Evolutionary conservation across 2,797 vertebrate genomes (phyloP), one percentile per base, ranked within the genome.

Genomic region (Pipistrellus pygmaeus): DNA sequence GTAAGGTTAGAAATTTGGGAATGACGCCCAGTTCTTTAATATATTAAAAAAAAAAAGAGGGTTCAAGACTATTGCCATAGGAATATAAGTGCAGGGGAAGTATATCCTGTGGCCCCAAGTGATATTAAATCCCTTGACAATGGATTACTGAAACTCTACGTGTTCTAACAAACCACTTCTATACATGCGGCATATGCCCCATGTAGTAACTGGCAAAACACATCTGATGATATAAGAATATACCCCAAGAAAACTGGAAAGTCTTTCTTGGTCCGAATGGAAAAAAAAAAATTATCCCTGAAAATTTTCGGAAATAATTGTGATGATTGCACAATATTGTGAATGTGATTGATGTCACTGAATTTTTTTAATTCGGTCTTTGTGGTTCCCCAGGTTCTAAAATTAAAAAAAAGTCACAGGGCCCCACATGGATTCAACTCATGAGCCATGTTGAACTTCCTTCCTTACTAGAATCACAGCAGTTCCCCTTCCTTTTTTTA

Each of bases 71-170:
- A 60, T 2, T 62, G 69, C 69, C 88, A 72, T 4, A 77, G 4
- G n/a, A n/a, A n/a, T n/a, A n/a, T n/a, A n/a, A n/a, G n/a, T 55
- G 93, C 51, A 75, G 4, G 75, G 68, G 46, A 91, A 94, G 72
- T 35, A 53, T 0, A 72, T 30, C 71, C 85, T 44, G 0, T n/a
- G 32, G 53, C 23, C 9, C 32, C 23, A 71, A 55, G 1, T 18
- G 15, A 13, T 38, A 85, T 0, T 48, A 77, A 88, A 44, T 48
- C 20, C 15, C 32, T 72, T 76, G 21, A 23, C 15, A 10, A 35
- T 8, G 20, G 41, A 44, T 38, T 25, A 62, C 9, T 3, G 1
- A 13, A 14, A 44, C 18, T 38, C n/a, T 41, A 62, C 25, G 30
- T 75, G n/a, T 23, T 75, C 77, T 23, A 23, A 30, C 27, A 64